Conservation (phyloP, 2,797 vertebrate species). For the Sebastes alutus region DNA sequence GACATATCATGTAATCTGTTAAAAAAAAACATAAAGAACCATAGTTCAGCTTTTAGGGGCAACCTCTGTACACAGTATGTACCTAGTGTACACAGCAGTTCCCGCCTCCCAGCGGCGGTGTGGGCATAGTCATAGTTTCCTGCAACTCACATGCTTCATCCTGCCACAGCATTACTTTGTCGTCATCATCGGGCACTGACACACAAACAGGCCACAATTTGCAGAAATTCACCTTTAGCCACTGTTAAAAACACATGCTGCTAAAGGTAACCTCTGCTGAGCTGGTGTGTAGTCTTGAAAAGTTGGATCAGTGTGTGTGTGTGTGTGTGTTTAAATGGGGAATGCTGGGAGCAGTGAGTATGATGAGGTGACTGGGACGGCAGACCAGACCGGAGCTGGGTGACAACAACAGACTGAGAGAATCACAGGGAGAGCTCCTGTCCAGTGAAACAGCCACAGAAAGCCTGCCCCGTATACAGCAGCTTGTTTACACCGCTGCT, state of each 20-base stretch:
- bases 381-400: slow-evolving; percentile 60
- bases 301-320: background rate
- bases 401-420: slow-evolving; percentile 28
- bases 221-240: slow-evolving; percentile 25
- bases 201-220: slow-evolving; percentile 14
- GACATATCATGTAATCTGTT: background rate
- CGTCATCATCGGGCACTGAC: background rate
- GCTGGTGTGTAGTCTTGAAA: background rate
- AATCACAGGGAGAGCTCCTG: slow-evolving; percentile 15
- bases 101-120: slow-evolving; percentile 56
- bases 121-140: slow-evolving; percentile 56
- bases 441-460: slow-evolving; percentile 23
- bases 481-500: slow-evolving; percentile 3
- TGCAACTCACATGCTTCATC: slow-evolving; percentile 21
- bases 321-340: background rate
- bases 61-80: slow-evolving; percentile 28
- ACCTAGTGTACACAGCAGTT: background rate
- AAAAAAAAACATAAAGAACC: background rate
- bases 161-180: slow-evolving; percentile 11
- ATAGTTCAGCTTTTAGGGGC: slow-evolving; percentile 49
- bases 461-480: slow-evolving; percentile 14
- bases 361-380: slow-evolving; percentile 46
- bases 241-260: background rate
- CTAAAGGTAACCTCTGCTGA: slow-evolving; percentile 14
- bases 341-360: slow-evolving; percentile 39